These are phyloP conservation scores for Adela reaumurella DNA, from an alignment of 2,888 invertebrate genomes.

Conservation along the genomic window DNA sequence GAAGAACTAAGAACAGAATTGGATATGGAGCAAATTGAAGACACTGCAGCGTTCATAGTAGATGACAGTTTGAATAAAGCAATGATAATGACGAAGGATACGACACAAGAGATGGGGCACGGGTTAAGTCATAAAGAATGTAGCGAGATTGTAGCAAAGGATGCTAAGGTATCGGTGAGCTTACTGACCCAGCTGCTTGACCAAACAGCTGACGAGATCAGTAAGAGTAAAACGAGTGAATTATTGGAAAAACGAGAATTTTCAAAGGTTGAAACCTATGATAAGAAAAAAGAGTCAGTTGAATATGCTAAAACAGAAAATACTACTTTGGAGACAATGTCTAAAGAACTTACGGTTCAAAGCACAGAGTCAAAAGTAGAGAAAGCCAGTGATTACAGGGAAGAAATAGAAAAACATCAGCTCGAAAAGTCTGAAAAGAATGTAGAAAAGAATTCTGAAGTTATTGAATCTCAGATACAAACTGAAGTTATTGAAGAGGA, in stretches of 20 bases:
- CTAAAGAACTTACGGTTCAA: not conserved
- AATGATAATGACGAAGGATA: slow-evolving; percentile 28
- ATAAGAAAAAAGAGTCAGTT: no score
- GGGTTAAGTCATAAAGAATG: slow-evolving; percentile 12
- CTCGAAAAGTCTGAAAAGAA: no score
- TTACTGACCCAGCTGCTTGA: slow-evolving; percentile 11
- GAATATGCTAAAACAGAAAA: no score
- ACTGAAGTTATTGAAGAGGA: not conserved
- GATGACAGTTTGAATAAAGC: slow-evolving; percentile 36
- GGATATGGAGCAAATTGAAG: slow-evolving; percentile 29
- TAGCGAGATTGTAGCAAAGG: slow-evolving; percentile 1
- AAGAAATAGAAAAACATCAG: no score
- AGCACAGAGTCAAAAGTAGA: not conserved
- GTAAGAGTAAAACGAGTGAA: slow-evolving; percentile 8
- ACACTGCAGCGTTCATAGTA: slow-evolving; percentile 28
- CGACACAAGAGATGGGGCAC: slow-evolving; percentile 28
- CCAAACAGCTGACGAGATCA: slow-evolving; percentile 14
- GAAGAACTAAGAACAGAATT: slow-evolving; percentile 17
- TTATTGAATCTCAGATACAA: not conserved
- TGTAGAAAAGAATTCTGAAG: not conserved
- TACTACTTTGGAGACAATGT: no score
- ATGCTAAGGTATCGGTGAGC: slow-evolving; percentile 6
- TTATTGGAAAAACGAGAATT: not conserved
- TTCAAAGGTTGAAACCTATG: no score
- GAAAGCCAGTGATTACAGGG: no score